Conservation (phyloP, 2,797 vertebrate genomes). For the Centroberyx gerrardi region DNA sequence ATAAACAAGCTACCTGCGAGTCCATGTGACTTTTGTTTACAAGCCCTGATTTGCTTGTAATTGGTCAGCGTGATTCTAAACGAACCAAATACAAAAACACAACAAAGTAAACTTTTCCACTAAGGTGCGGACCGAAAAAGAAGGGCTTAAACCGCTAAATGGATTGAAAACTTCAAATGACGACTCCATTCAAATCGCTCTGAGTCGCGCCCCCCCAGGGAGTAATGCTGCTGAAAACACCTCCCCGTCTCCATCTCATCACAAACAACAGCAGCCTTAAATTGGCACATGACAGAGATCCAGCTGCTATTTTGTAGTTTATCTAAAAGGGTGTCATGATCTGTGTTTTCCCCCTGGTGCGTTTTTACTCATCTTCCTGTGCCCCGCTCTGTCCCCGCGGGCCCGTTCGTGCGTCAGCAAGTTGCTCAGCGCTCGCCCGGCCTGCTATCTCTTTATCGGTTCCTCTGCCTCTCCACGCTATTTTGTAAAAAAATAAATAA, state of each 20-base stretch:
- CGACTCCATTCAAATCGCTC: constrained; percentile 10
- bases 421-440: constrained; percentile 60
- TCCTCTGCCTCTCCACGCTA: constrained; percentile 16
- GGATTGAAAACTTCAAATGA: constrained; percentile 16
- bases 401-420: constrained; percentile 70
- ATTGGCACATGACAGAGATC: constrained; percentile 24
- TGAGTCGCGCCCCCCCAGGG: constrained; percentile 17
- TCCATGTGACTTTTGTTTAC: too few relatives aligned
- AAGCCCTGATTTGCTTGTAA: too few relatives aligned
- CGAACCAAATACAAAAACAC: too few relatives aligned
- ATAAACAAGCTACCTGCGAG: too few relatives aligned
- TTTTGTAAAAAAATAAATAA: neutral
- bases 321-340: constrained; percentile 51
- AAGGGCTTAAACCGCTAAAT: constrained; percentile 28
- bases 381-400: constrained; percentile 65
- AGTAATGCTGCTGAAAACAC: constrained; percentile 11
- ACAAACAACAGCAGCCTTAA: constrained; percentile 39
- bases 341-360: constrained; percentile 48
- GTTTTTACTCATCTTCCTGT: constrained; percentile 57
- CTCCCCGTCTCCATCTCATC: constrained; percentile 3
- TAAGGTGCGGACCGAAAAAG: constrained; percentile 7
- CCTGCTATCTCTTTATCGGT: constrained; percentile 43
- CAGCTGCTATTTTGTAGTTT: constrained; percentile 42
- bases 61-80: too few relatives aligned
- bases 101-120: neutral